Conservation (phyloP, 1,140 invertebrate species). For the Drosophila nigromelanica region DNA sequence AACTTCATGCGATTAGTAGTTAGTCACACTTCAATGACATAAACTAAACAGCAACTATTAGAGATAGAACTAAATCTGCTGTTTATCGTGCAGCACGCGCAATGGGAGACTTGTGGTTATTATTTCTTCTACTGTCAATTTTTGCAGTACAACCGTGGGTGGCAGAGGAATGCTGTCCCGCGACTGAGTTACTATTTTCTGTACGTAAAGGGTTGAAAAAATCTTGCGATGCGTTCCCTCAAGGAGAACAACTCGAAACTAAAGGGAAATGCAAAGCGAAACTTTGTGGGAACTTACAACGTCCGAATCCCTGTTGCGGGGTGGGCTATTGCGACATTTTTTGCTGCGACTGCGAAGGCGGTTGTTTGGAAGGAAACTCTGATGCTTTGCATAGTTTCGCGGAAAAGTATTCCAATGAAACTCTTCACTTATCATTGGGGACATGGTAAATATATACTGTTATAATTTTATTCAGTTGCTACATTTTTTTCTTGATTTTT, state of each 20-base stretch:
- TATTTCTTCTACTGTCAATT: not conserved
- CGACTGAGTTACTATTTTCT: no score
- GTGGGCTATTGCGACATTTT: conserved; percentile 6
- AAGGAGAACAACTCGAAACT: not conserved
- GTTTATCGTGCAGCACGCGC: no score
- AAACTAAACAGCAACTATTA: no score
- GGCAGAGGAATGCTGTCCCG: not conserved
- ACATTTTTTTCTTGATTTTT: no score
- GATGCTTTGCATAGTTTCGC: not conserved
- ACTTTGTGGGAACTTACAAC: not conserved
- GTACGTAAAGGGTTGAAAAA: no score
- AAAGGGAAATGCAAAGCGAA: not conserved
- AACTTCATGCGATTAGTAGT: no score
- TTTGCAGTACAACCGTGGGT: no score
- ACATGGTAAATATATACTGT: not conserved
- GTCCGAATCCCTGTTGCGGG: not conserved
- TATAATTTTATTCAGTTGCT: no score
- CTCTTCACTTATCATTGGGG: not conserved
- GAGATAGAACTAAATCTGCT: no score
- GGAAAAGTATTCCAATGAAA: not conserved
- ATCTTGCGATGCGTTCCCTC: no score
- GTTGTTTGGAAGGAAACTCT: not conserved
- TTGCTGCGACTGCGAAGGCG: conserved; percentile 12
- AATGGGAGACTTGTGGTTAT: not conserved
- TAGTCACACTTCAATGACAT: no score